Conservation (phyloP, 2,888 invertebrate species). For the Hybos culiciformis region DNA sequence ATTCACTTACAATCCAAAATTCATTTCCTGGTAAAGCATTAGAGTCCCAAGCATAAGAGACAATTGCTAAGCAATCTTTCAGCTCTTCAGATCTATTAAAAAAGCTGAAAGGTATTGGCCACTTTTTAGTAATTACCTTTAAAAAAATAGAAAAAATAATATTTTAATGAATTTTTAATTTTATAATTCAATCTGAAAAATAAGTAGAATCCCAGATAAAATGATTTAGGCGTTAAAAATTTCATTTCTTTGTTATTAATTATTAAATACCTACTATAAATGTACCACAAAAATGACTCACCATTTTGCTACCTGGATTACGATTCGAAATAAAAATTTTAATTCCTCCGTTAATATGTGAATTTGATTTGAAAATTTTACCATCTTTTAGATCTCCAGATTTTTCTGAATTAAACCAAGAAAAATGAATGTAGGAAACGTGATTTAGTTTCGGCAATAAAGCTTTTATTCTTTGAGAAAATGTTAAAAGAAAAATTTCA, state of each 20-base stretch:
- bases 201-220: slow-evolving; percentile 17
- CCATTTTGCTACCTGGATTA: slow-evolving; percentile 42
- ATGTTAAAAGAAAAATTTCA: slow-evolving; percentile 47
- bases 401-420: slow-evolving; percentile 41
- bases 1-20: slow-evolving; percentile 43
- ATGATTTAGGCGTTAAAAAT: neutral
- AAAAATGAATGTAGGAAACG: slow-evolving; percentile 51
- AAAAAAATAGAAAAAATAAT: no score
- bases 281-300: slow-evolving; percentile 11
- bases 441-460: slow-evolving; percentile 37
- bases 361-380: slow-evolving; percentile 21
- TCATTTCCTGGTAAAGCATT: slow-evolving; percentile 62
- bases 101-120: neutral
- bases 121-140: neutral
- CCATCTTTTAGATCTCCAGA: slow-evolving; percentile 39
- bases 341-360: slow-evolving; percentile 36
- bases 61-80: slow-evolving; percentile 41
- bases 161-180: no score
- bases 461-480: slow-evolving; percentile 44
- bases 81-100: slow-evolving; percentile 25
- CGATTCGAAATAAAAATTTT: slow-evolving; percentile 40
- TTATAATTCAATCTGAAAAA: no score
- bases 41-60: slow-evolving; percentile 60
- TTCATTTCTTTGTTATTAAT: no score
- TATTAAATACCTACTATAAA: neutral